These are phyloP conservation scores for Taenioides sp. DNA, from an alignment of 2,797 vertebrate genomes.

Conservation along the genomic window DNA sequence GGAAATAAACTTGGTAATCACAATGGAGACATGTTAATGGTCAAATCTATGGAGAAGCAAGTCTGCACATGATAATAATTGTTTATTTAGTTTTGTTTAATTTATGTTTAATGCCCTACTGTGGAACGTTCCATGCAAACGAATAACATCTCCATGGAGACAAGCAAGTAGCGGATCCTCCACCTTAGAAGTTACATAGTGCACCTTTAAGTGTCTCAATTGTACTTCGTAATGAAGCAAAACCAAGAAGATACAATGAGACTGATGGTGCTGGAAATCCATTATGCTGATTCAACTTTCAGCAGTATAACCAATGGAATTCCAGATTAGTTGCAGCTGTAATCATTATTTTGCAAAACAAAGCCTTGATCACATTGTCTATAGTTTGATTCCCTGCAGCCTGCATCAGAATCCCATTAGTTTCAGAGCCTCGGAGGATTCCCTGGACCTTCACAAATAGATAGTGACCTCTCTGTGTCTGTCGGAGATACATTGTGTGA, in stretches of 20 bases:
- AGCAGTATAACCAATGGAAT: constrained; percentile 8
- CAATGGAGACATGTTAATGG: no score
- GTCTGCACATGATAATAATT: no score
- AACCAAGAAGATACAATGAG: neutral
- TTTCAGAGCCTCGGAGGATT: constrained; percentile 36
- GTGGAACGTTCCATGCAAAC: no score
- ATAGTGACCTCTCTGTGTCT: constrained; percentile 46
- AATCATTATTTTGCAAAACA: constrained; percentile 55
- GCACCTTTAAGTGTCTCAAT: neutral
- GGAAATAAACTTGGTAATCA: no score
- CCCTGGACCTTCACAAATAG: constrained; percentile 45
- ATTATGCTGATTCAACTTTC: neutral
- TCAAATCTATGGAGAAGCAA: no score
- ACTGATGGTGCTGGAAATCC: neutral
- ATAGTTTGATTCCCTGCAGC: constrained; percentile 34
- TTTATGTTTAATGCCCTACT: no score
- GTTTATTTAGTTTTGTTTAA: no score
- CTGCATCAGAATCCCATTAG: constrained; percentile 52
- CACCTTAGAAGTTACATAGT: no score
- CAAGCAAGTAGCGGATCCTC: no score
- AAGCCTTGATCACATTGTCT: constrained; percentile 58
- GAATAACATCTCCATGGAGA: no score
- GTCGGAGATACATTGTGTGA: constrained; percentile 35
- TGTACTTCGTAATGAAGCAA: constrained; percentile 11
- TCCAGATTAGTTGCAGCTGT: constrained; percentile 27